phyloP scores from a whole-genome alignment of 1,140 invertebrate genomes.

The Whitmania pigra region DNA sequence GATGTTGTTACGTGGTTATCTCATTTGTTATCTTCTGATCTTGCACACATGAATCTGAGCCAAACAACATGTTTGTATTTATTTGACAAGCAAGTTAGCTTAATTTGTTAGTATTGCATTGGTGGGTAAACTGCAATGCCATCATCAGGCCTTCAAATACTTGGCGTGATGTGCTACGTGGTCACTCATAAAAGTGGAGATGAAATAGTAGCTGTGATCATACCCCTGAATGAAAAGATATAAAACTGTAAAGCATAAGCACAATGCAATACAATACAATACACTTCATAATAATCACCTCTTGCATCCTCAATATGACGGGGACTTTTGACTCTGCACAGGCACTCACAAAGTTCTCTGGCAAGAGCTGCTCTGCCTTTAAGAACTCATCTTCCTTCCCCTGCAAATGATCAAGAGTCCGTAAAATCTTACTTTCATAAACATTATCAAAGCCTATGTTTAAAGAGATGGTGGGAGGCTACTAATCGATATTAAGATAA shows the following conservation, averaged over 20 bases:
- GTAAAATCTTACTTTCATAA: background rate
- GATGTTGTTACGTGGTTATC: no score
- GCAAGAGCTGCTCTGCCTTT: constrained; percentile 61
- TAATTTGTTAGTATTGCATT: no score
- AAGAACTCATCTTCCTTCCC: constrained; percentile 73
- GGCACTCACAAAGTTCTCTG: constrained; percentile 67
- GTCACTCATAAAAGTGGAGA: constrained; percentile 80
- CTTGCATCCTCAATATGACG: constrained; percentile 61
- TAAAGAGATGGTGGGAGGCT: no score
- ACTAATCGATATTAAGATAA: no score
- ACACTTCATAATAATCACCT: constrained; percentile 37
- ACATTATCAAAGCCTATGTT: no score
- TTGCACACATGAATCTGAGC: no score
- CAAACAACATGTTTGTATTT: no score
- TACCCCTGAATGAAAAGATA: constrained; percentile 51
- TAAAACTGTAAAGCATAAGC: background rate
- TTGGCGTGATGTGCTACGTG: constrained; percentile 79
- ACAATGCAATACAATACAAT: no score
- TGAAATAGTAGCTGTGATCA: constrained; percentile 92
- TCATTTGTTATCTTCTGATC: no score
- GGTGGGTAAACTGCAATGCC: background rate
- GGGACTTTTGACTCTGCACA: constrained; percentile 58
- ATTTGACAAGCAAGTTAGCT: no score
- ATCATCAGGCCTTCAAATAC: constrained; percentile 32
- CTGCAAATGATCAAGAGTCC: constrained; percentile 44